Conservation (phyloP, 37 sponge, comb jelly and placozoan genomes). For the Mnemiopsis leidyi region DNA sequence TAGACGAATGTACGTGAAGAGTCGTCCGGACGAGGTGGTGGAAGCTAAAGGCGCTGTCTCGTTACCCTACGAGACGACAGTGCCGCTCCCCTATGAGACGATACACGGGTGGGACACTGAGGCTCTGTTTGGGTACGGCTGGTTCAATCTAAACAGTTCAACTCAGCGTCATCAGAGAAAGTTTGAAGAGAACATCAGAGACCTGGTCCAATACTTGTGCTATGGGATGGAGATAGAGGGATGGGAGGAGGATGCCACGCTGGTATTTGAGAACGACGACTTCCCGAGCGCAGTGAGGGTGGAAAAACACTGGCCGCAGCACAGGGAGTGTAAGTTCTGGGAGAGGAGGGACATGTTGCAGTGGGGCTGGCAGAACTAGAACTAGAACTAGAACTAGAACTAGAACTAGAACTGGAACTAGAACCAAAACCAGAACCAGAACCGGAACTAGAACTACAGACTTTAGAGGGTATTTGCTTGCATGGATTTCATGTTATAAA, state of each 20-base stretch:
- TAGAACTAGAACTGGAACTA: too few species aligned
- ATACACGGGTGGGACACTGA: conserved; percentile 63
- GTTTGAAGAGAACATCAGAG: not conserved
- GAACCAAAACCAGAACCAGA: too few species aligned
- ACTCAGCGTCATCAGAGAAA: conserved; percentile 18
- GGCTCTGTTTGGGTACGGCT: conserved; percentile 59
- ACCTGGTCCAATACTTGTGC: conserved; percentile 22
- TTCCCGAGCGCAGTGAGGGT: conserved; percentile 31
- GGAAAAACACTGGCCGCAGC: not conserved
- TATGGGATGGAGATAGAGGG: conserved; percentile 17
- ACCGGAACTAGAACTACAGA: too few species aligned
- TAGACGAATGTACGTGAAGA: conserved; percentile 10
- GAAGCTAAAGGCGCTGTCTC: not conserved
- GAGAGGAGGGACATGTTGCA: not conserved
- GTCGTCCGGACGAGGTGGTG: conserved; percentile 26
- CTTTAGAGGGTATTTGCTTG: too few species aligned
- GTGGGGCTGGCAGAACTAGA: conserved; percentile 53
- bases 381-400: too few species aligned
- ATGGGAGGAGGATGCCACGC: not conserved
- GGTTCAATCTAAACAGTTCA: conserved; percentile 10
- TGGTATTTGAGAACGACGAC: conserved; percentile 4
- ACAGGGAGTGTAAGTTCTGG: not conserved
- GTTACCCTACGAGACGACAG: too few species aligned
- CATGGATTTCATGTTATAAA: too few species aligned
- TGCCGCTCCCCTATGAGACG: not conserved